phyloP scores from a whole-genome alignment of 2,797 vertebrate genomes.

The Synanceia verrucosa region DNA sequence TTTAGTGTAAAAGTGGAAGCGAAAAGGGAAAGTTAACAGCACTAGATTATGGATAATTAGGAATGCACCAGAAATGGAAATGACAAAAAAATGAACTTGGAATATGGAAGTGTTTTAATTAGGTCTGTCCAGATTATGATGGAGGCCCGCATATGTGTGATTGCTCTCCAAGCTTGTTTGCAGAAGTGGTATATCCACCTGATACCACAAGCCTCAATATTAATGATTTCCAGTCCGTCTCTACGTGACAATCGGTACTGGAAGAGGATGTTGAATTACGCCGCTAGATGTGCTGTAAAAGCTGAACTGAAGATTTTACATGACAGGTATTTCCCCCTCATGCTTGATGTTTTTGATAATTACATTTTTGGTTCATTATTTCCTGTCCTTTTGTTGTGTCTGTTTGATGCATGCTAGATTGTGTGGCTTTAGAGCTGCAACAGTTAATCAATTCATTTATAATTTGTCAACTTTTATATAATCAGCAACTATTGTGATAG shows the following conservation, averaged over 20 bases:
- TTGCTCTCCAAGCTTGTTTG: conserved; percentile 30
- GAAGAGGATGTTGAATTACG: not conserved
- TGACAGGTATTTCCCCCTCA: not conserved
- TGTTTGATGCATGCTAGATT: not conserved
- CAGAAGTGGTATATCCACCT: conserved; percentile 28
- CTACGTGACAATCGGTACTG: conserved; percentile 19
- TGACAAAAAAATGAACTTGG: not conserved
- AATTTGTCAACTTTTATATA: too few species aligned
- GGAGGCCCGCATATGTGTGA: conserved; percentile 17
- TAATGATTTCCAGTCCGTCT: conserved; percentile 49
- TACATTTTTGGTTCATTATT: not conserved
- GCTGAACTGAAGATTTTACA: conserved; percentile 10
- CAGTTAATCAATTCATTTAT: too few species aligned
- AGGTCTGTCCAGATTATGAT: conserved; percentile 14
- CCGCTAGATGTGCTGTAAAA: conserved; percentile 2
- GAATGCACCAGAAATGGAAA: not conserved
- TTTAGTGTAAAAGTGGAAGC: not conserved
- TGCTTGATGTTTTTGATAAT: not conserved
- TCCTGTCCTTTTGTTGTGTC: not conserved
- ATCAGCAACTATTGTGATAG: too few species aligned
- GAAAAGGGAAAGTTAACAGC: not conserved
- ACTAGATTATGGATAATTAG: not conserved
- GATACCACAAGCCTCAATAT: conserved; percentile 16
- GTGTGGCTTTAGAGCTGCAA: too few species aligned
- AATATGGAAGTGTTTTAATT: not conserved